Evolutionary conservation across 2,888 invertebrate species (phyloP).

Genomic region (Podabrus alpinus): DNA sequence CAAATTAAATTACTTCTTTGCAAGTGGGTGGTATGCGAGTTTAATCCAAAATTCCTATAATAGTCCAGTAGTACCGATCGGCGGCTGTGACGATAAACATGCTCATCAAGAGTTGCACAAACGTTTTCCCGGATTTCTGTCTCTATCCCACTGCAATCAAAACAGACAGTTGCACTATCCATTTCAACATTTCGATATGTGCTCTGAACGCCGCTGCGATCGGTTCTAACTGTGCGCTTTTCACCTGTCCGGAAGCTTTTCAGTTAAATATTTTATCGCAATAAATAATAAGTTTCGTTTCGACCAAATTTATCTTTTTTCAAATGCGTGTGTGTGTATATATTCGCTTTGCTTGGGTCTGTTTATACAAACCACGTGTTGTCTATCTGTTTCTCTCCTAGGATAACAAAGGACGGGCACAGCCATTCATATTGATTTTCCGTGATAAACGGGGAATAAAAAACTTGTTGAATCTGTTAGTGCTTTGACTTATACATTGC

Average conservation of each 20-base stretch:
- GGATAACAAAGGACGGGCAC: slow-evolving; percentile 55
- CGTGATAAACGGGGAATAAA: slow-evolving; percentile 56
- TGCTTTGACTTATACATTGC: slow-evolving; percentile 19
- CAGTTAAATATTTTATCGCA: slow-evolving; percentile 7
- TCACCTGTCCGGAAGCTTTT: slow-evolving; percentile 27
- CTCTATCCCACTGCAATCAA: slow-evolving; percentile 37
- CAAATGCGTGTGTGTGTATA: slow-evolving; percentile 23
- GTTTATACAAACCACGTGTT: slow-evolving; percentile 45
- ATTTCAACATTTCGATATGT: slow-evolving; percentile 41
- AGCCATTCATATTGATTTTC: slow-evolving; percentile 59
- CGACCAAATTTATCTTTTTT: slow-evolving; percentile 4
- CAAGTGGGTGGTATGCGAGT: background rate
- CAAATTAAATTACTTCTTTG: background rate
- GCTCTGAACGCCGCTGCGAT: slow-evolving; percentile 30
- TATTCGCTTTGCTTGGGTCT: slow-evolving; percentile 22
- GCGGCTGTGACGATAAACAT: slow-evolving; percentile 24
- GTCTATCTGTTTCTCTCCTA: slow-evolving; percentile 52
- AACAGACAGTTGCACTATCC: slow-evolving; percentile 38
- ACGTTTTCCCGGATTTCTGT: slow-evolving; percentile 28
- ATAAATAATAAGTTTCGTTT: slow-evolving; percentile 3
- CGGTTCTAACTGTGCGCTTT: slow-evolving; percentile 30
- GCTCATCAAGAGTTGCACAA: slow-evolving; percentile 31
- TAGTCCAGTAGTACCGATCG: slow-evolving; percentile 2
- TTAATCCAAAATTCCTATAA: background rate
- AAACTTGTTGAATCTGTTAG: slow-evolving; percentile 60